phyloP scores from a whole-genome alignment of 2,888 invertebrate genomes.

The Taphrorychus bicolor region DNA sequence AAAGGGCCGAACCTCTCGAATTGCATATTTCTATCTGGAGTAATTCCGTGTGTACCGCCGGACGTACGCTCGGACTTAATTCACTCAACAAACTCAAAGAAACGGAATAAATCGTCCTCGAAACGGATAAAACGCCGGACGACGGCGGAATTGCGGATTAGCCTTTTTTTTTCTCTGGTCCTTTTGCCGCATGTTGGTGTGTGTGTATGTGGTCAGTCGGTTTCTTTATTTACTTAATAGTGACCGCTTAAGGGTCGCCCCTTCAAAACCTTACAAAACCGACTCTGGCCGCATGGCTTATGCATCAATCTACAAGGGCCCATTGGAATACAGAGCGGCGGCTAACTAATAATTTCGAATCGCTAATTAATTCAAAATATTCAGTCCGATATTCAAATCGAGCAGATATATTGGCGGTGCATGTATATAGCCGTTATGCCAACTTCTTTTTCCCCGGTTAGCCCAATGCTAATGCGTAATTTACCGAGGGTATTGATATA shows the following conservation, averaged over 20 bases:
- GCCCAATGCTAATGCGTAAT: constrained; percentile 36
- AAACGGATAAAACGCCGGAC: constrained; percentile 35
- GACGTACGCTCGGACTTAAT: constrained; percentile 47
- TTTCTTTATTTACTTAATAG: neutral
- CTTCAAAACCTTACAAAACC: neutral
- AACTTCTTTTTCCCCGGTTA: constrained; percentile 38
- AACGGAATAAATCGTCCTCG: constrained; percentile 39
- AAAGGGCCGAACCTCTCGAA: constrained; percentile 47
- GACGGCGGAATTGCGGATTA: constrained; percentile 35
- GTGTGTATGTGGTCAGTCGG: neutral
- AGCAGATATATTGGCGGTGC: constrained; percentile 40
- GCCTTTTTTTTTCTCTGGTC: constrained; percentile 23
- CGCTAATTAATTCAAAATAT: constrained; percentile 53
- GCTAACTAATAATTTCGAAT: constrained; percentile 50
- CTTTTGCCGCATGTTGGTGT: neutral
- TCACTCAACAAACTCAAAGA: constrained; percentile 39
- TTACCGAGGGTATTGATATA: constrained; percentile 38
- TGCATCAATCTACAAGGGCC: constrained; percentile 31
- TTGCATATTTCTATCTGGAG: constrained; percentile 53
- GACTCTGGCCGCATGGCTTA: neutral
- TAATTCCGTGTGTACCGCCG: constrained; percentile 53
- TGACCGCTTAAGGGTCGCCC: neutral
- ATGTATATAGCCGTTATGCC: constrained; percentile 39
- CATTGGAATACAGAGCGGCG: constrained; percentile 21
- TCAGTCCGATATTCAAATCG: constrained; percentile 43